Evolutionary conservation across 2,888 invertebrate species (phyloP).

Genomic region (Aradus depressus): DNA sequence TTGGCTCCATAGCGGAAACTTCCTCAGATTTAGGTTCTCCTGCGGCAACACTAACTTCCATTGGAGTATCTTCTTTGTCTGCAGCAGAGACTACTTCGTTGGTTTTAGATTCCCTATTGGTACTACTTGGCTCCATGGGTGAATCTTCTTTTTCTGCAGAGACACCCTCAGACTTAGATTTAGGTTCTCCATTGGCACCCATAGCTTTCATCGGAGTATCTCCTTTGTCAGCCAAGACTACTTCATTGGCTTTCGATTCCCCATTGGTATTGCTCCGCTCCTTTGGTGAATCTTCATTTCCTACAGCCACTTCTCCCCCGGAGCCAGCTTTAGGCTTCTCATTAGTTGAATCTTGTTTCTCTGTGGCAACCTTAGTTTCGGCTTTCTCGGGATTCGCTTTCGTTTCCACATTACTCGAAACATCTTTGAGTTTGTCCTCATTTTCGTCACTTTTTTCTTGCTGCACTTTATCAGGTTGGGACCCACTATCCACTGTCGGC

Average conservation of each 20-base stretch:
- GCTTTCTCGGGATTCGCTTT: too few species aligned
- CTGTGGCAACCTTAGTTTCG: too few species aligned
- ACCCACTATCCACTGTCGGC: not conserved
- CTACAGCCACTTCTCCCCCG: too few species aligned
- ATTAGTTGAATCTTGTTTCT: not conserved
- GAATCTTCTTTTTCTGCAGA: not conserved
- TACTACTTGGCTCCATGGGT: not conserved
- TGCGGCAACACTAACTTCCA: not conserved
- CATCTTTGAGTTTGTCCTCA: too few species aligned
- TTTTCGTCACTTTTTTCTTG: not conserved
- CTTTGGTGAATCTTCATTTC: too few species aligned
- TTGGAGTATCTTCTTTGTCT: slow-evolving; percentile 8
- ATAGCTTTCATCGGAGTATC: not conserved
- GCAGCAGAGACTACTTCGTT: slow-evolving; percentile 15
- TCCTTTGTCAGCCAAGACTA: too few species aligned
- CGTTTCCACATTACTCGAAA: too few species aligned
- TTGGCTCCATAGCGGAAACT: not conserved
- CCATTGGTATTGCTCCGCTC: too few species aligned
- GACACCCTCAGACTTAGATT: not conserved
- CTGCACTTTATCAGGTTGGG: not conserved
- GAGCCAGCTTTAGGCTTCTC: not conserved
- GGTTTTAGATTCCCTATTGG: not conserved
- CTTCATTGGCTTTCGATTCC: too few species aligned
- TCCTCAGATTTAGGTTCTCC: slow-evolving; percentile 5
- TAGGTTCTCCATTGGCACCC: not conserved